phyloP scores from a whole-genome alignment of 2,113 vertebrate genomes.

The Oenanthe oenanthe region DNA sequence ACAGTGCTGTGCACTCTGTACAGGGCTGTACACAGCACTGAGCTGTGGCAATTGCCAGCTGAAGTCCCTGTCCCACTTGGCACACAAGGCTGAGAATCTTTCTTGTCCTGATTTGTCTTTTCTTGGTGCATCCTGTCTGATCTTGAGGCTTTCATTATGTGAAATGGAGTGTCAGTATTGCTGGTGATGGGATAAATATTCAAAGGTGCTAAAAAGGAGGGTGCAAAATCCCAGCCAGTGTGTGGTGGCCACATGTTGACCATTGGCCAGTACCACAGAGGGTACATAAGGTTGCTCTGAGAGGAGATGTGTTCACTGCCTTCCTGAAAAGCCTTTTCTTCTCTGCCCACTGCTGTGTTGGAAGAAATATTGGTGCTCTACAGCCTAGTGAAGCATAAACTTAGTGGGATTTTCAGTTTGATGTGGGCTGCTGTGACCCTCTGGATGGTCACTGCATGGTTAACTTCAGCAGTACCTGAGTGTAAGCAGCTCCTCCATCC shows the following conservation, averaged over 20 bases:
- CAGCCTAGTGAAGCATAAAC: background rate
- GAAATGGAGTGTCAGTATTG: background rate
- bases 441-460: rapidly evolving
- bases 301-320: background rate
- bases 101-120: background rate
- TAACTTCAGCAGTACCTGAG: background rate
- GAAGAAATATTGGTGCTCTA: background rate
- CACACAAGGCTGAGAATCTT: background rate
- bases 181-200: background rate
- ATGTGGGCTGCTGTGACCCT: background rate
- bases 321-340: background rate
- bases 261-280: background rate
- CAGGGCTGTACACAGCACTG: background rate
- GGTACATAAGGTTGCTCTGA: background rate
- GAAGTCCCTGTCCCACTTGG: background rate
- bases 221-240: background rate
- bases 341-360: background rate
- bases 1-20: no score
- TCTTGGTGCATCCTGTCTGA: background rate
- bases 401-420: background rate
- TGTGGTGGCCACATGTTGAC: background rate
- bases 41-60: background rate
- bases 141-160: background rate
- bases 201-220: background rate
- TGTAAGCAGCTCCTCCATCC: background rate